phyloP scores from a whole-genome alignment of 2,113 vertebrate genomes.

The Jaculus jaculus region DNA sequence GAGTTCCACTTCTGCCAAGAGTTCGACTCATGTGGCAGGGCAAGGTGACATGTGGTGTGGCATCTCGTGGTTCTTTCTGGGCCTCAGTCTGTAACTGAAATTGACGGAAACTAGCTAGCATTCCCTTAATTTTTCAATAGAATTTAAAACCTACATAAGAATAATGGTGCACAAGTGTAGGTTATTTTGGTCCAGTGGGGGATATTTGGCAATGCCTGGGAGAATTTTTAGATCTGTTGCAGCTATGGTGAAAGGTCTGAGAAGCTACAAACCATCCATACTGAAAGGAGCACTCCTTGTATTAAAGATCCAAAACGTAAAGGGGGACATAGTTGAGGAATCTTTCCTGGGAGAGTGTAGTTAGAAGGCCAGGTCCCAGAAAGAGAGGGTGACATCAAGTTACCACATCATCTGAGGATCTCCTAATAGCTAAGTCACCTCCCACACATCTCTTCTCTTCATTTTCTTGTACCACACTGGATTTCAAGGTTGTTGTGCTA shows the following conservation, averaged over 20 bases:
- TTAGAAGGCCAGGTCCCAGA: background rate
- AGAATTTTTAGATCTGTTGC: background rate
- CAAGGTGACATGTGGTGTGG: too few relatives aligned
- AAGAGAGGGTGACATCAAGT: background rate
- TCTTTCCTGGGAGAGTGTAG: background rate
- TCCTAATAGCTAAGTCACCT: background rate
- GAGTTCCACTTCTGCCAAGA: too few relatives aligned
- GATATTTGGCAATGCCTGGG: background rate
- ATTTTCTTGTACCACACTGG: background rate
- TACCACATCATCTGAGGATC: background rate
- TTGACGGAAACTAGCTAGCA: too few relatives aligned
- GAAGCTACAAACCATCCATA: background rate
- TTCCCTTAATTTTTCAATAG: too few relatives aligned
- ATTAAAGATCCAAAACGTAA: background rate
- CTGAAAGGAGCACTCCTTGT: too few relatives aligned
- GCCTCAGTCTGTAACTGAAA: too few relatives aligned
- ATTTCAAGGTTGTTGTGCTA: background rate
- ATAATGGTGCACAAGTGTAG: background rate
- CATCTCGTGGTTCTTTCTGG: too few relatives aligned
- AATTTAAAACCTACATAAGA: background rate
- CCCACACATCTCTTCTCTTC: background rate
- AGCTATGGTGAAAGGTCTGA: background rate
- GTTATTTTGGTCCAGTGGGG: too few relatives aligned
- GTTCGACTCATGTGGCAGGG: too few relatives aligned
- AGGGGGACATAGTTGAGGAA: background rate